Evolutionary conservation across 2,888 invertebrate genomes (phyloP).

Genomic region (Apodemia hepburni): DNA sequence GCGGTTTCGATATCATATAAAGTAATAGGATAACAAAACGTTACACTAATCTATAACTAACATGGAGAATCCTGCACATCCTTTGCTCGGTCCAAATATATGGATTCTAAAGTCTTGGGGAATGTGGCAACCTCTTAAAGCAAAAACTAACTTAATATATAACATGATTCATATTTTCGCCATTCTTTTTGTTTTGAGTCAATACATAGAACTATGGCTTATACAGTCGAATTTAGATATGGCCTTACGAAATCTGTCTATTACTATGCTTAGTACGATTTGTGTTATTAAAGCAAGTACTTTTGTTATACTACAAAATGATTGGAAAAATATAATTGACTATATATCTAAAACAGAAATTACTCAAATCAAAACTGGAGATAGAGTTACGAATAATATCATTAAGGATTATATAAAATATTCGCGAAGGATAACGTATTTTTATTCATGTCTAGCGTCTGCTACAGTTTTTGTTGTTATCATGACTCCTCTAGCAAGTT

Average conservation of each 20-base stretch:
- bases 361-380: constrained; percentile 41
- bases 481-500: constrained; percentile 50
- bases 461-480: constrained; percentile 53
- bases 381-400: constrained; percentile 36
- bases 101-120: constrained; percentile 48
- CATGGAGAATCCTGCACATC: constrained; percentile 42
- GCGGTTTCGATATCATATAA: background rate
- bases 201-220: constrained; percentile 57
- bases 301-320: constrained; percentile 51
- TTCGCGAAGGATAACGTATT: constrained; percentile 51
- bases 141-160: constrained; percentile 36
- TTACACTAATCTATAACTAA: background rate
- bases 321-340: constrained; percentile 49
- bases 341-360: constrained; percentile 50
- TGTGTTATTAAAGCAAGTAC: constrained; percentile 56
- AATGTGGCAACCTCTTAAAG: constrained; percentile 45
- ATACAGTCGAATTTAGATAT: constrained; percentile 46
- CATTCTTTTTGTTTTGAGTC: constrained; percentile 50
- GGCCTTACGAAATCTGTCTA: constrained; percentile 56
- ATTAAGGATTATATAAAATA: constrained; percentile 52
- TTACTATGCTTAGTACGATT: constrained; percentile 56
- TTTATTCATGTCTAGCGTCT: constrained; percentile 53
- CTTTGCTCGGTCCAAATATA: constrained; percentile 50
- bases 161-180: constrained; percentile 45
- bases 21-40: background rate